Evolutionary conservation across 2,113 vertebrate species (phyloP).

Genomic region (Sisor rabdophorus): DNA sequence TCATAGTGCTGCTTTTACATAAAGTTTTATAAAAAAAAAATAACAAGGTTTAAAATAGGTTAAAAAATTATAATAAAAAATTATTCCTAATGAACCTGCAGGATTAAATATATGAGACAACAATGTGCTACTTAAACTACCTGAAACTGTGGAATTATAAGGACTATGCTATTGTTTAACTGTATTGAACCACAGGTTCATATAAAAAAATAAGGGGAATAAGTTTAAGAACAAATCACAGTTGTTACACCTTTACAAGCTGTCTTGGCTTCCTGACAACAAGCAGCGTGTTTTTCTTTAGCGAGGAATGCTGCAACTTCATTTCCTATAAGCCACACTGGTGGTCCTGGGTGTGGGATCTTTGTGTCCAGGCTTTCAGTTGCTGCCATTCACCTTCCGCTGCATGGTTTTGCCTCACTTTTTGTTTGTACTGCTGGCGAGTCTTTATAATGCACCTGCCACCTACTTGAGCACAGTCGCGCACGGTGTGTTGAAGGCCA

Average conservation of each 20-base stretch:
- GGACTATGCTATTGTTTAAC: neutral
- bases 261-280: neutral
- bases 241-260: constrained; percentile 11
- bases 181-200: neutral
- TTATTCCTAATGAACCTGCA: neutral
- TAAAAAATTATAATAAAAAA: neutral
- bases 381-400: constrained; percentile 26
- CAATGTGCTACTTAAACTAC: too few relatives aligned
- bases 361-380: constrained; percentile 19
- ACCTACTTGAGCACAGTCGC: neutral
- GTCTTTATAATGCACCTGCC: constrained; percentile 1
- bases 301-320: neutral
- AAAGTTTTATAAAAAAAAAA: neutral
- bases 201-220: neutral
- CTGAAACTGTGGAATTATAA: neutral
- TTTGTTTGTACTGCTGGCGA: neutral
- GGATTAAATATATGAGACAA: neutral
- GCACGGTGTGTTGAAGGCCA: constrained; percentile 15
- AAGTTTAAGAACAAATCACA: neutral
- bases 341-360: neutral
- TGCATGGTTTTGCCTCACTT: constrained; percentile 16
- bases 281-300: neutral
- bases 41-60: too few relatives aligned
- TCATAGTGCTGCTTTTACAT: too few relatives aligned
- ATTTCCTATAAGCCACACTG: neutral